A percentile compares a stretch with the other conserved stretches of the same genome.
These are phyloP conservation scores for Ammodramus savannarum DNA, from an alignment of 2,113 vertebrate genomes.

Conservation along the genomic window DNA sequence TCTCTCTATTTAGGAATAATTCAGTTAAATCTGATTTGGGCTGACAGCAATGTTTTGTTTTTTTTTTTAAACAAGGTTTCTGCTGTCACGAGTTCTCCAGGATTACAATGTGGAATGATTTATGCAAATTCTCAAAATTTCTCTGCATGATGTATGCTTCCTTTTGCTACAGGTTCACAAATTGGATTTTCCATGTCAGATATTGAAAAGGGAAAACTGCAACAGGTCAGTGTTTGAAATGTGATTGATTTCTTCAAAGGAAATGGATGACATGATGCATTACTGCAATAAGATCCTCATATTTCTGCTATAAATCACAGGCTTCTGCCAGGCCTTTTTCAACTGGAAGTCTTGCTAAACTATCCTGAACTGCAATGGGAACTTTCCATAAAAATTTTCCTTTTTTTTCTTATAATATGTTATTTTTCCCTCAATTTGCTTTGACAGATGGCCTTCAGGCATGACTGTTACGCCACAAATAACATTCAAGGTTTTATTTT, in stretches of 20 bases:
- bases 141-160: constrained; percentile 67
- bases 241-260: constrained; percentile 73
- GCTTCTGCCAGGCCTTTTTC: constrained; percentile 27
- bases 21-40: constrained; percentile 16
- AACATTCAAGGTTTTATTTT: neutral
- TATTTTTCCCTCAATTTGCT: constrained; percentile 42
- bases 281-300: constrained; percentile 76
- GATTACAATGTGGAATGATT: constrained; percentile 61
- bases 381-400: constrained; percentile 12
- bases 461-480: neutral
- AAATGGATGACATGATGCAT: constrained; percentile 77
- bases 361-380: neutral
- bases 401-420: neutral
- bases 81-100: constrained; percentile 30
- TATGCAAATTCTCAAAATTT: constrained; percentile 60
- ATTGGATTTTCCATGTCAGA: constrained; percentile 75
- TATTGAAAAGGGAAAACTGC: constrained; percentile 65
- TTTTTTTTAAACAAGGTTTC: neutral
- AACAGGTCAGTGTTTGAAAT: constrained; percentile 71
- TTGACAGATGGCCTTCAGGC: constrained; percentile 4
- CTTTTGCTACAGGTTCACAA: constrained; percentile 64
- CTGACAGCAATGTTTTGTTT: neutral
- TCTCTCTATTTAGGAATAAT: neutral
- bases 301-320: constrained; percentile 79
- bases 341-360: constrained; percentile 44